Evolutionary conservation across 2,797 vertebrate genomes (phyloP).

Genomic region (Cottoperca gobio): DNA sequence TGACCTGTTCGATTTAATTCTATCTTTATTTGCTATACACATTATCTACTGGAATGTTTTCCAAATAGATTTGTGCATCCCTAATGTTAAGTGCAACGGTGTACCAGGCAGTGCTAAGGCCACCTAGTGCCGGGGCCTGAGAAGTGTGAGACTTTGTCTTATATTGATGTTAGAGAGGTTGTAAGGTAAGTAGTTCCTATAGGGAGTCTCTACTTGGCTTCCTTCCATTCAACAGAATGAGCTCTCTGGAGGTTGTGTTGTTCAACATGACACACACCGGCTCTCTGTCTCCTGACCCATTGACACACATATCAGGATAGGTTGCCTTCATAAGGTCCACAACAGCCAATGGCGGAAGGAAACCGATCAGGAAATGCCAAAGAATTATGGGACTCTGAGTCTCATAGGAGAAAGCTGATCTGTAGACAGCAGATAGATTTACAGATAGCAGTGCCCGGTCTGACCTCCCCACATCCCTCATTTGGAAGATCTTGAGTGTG

Average conservation of each 20-base stretch:
- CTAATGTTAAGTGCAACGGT: background rate
- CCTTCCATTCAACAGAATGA: conserved; percentile 35
- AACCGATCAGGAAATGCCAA: conserved; percentile 81
- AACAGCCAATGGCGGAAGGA: conserved; percentile 69
- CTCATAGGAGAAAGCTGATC: conserved; percentile 80
- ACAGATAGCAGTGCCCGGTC: conserved; percentile 76
- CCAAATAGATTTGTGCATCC: too few species aligned
- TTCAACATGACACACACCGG: conserved; percentile 49
- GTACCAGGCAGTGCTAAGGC: conserved; percentile 9
- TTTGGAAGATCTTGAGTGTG: conserved; percentile 35
- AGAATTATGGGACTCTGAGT: conserved; percentile 76
- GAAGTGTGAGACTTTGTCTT: conserved; percentile 27
- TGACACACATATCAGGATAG: conserved; percentile 71
- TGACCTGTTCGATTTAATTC: too few species aligned
- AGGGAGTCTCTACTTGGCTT: conserved; percentile 29
- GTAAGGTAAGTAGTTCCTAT: conserved; percentile 27
- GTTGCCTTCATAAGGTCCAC: conserved; percentile 47
- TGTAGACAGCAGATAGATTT: conserved; percentile 81
- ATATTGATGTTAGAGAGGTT: conserved; percentile 25
- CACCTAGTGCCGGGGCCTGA: background rate
- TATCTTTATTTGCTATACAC: too few species aligned
- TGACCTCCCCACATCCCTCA: conserved; percentile 70
- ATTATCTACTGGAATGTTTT: too few species aligned
- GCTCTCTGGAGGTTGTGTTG: conserved; percentile 48
- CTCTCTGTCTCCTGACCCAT: conserved; percentile 65